Base-by-base conservation (phyloP, 2,113 vertebrate species). In the Hyaena hyaena region DNA sequence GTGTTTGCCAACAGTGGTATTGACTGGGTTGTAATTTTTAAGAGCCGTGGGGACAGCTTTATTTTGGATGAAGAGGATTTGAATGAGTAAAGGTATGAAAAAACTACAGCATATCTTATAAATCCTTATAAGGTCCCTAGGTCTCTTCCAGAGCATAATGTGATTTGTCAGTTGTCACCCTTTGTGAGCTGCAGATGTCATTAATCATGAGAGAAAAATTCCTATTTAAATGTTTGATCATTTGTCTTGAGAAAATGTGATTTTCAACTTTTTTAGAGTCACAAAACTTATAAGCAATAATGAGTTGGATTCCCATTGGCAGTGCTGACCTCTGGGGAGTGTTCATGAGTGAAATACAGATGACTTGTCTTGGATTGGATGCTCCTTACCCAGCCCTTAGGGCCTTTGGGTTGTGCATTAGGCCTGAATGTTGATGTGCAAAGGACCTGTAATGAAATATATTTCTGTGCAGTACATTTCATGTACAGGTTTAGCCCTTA, bases 181-280 rank as follows among this genome's bases (percentile, higher is more conserved):
- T 82, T 87, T 86, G 61, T 95, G 81, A 97, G 16, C 71, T 97
- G 43, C 33, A 92, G 84, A 65, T 95, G 79, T 74, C 66, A 79
- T 96, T 95, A 95, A 94, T 98, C 97, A 96, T 73, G 66, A 82
- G 76, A 93, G 87, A 96, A 96, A 96, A 96, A 71, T 80, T 88
- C 61, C 28, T 91, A 53, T 97, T 95, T 96, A 93, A 96, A 94
- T 96, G 76, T 97, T 92, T 96, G 97, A 96, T 97, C 93, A 88
- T 97, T 97, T 97, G 61, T 98, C 94, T 98, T 96, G 65, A 96
- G 95, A 94, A 97, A 97, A 77, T n/a, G 28, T 89, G 83, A 83
- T 95, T 96, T 97, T 95, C 65, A 90, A 66, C 48, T 77, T 96
- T 95, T 85, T 96, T 58, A 77, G 53, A 94, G 66, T 96, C 94